Conservation (phyloP, 1,140 invertebrate genomes). For the Colletes latitarsis region DNA sequence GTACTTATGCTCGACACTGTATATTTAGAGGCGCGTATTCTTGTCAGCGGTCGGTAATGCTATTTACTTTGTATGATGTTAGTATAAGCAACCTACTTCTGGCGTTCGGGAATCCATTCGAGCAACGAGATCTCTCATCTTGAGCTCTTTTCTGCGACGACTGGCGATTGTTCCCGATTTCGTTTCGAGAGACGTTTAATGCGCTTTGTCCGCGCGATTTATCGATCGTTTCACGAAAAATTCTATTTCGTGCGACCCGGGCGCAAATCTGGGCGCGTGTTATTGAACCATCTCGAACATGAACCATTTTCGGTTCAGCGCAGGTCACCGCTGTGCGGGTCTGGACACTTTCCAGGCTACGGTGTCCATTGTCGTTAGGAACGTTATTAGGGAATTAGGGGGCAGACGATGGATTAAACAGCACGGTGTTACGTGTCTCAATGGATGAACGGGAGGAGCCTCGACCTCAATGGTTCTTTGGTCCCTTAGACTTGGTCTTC, state of each 20-base stretch:
- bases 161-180: slow-evolving; percentile 50
- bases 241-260: slow-evolving; percentile 9
- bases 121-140: slow-evolving; percentile 59
- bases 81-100: slow-evolving; percentile 20
- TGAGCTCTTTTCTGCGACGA: slow-evolving; percentile 51
- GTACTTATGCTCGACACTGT: neutral
- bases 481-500: slow-evolving; percentile 73
- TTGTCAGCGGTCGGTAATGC: neutral
- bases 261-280: slow-evolving; percentile 13
- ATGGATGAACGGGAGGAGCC: slow-evolving; percentile 66
- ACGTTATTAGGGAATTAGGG: slow-evolving; percentile 68
- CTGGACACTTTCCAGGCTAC: slow-evolving; percentile 5
- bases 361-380: slow-evolving; percentile 53
- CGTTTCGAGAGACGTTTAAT: slow-evolving; percentile 65
- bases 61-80: slow-evolving; percentile 6
- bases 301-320: neutral
- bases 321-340: too few relatives aligned
- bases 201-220: slow-evolving; percentile 69
- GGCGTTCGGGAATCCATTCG: slow-evolving; percentile 17
- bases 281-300: neutral
- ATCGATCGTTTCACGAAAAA: slow-evolving; percentile 59
- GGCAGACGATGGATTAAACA: slow-evolving; percentile 57
- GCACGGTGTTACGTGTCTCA: slow-evolving; percentile 68
- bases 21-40: slow-evolving; percentile 3
- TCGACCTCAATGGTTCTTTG: slow-evolving; percentile 68